phyloP scores from a whole-genome alignment of 2,113 vertebrate species.

The Archocentrus centrarchus region DNA sequence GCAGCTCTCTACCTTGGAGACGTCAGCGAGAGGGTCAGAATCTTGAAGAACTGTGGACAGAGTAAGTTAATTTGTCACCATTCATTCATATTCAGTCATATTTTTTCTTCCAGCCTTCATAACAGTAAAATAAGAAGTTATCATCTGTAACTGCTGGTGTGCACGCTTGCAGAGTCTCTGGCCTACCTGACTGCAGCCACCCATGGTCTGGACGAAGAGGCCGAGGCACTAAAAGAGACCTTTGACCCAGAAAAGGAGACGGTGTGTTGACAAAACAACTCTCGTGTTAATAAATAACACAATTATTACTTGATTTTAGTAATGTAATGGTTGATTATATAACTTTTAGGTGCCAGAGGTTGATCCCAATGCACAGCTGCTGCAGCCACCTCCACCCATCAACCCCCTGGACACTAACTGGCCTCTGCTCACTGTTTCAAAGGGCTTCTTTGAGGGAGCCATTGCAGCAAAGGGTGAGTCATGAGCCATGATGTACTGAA shows the following conservation, averaged over 20 bases:
- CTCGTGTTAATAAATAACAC: fast-evolving
- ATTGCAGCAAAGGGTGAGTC: slow-evolving; percentile 91
- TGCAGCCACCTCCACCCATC: slow-evolving; percentile 94
- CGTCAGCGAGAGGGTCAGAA: slow-evolving; percentile 93
- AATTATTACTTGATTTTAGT: background rate
- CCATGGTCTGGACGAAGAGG: slow-evolving; percentile 95
- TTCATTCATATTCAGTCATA: background rate
- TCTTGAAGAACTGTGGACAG: slow-evolving; percentile 96
- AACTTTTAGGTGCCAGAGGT: slow-evolving; percentile 89
- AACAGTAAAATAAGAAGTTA: fast-evolving
- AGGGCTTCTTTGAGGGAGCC: slow-evolving; percentile 95
- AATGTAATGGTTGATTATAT: background rate
- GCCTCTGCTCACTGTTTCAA: slow-evolving; percentile 95
- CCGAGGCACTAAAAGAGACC: slow-evolving; percentile 90
- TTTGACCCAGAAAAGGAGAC: slow-evolving; percentile 96
- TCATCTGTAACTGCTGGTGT: background rate
- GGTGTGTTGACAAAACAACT: slow-evolving; percentile 73
- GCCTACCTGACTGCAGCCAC: slow-evolving; percentile 97
- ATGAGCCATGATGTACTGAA: background rate
- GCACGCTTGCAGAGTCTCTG: slow-evolving; percentile 88
- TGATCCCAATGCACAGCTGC: slow-evolving; percentile 89
- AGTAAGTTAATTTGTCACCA: slow-evolving; percentile 81
- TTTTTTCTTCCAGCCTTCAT: background rate
- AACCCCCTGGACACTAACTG: slow-evolving; percentile 98
- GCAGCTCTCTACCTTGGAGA: slow-evolving; percentile 95